phyloP scores from a whole-genome alignment of 1,140 invertebrate genomes.

The Vanessa atalanta region DNA sequence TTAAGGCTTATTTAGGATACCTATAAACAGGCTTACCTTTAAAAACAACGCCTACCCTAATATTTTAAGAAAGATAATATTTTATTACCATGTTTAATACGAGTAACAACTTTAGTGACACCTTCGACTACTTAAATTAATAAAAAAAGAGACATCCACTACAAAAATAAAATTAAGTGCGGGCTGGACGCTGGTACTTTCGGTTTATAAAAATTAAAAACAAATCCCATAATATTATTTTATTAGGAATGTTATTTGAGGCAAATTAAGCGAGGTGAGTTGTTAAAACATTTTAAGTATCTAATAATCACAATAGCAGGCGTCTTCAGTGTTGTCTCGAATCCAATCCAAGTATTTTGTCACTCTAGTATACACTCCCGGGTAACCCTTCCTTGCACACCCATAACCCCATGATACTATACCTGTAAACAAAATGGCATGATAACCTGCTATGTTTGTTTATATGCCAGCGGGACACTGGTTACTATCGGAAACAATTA shows the following conservation, averaged over 20 bases:
- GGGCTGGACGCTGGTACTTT: background rate
- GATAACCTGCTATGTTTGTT: background rate
- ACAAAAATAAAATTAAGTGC: no score
- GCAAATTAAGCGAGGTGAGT: slow-evolving; percentile 15
- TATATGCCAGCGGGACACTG: no score
- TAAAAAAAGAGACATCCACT: no score
- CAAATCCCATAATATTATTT: background rate
- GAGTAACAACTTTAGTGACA: no score
- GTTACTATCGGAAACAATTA: background rate
- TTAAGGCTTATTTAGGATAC: no score
- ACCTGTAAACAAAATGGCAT: slow-evolving; percentile 59
- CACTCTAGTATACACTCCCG: slow-evolving; percentile 82
- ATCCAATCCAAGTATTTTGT: slow-evolving; percentile 74
- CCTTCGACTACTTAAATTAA: no score
- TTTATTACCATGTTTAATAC: no score
- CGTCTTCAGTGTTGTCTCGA: slow-evolving; percentile 64
- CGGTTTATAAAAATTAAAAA: background rate
- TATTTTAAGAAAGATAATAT: no score
- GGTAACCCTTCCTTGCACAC: slow-evolving; percentile 81
- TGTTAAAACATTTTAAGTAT: background rate
- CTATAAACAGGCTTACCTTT: no score
- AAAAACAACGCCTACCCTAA: no score
- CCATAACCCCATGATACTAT: slow-evolving; percentile 84
- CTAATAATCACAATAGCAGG: slow-evolving; percentile 64
- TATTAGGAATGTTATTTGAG: background rate